These are phyloP conservation scores for Epiblema foenella DNA, from an alignment of 2,888 invertebrate species.

Conservation along the genomic window DNA sequence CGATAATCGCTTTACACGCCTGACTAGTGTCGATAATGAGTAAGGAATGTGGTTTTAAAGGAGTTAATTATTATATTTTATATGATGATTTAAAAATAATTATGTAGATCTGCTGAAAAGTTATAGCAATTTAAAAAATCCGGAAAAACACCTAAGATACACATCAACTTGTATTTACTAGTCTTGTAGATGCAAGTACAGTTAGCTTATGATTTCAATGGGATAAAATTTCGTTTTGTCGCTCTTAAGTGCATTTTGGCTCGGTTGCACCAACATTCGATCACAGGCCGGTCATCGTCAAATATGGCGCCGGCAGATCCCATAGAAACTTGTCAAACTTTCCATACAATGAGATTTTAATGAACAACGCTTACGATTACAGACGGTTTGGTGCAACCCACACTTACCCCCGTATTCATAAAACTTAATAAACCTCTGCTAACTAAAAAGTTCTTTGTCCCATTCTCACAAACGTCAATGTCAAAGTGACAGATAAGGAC, in stretches of 20 bases:
- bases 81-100: conserved; percentile 32
- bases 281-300: too few relatives aligned
- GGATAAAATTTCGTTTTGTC: background rate
- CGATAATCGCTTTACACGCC: conserved; percentile 27
- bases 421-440: too few relatives aligned
- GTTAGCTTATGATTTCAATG: background rate
- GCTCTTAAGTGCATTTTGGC: background rate
- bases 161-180: background rate
- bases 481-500: too few relatives aligned
- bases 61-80: background rate
- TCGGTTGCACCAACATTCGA: too few relatives aligned
- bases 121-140: background rate
- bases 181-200: background rate
- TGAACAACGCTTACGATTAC: too few relatives aligned
- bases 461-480: too few relatives aligned
- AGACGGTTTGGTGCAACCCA: too few relatives aligned
- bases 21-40: conserved; percentile 14
- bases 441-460: too few relatives aligned
- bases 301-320: too few relatives aligned
- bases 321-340: too few relatives aligned
- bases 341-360: too few relatives aligned
- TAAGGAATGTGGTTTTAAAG: conserved; percentile 21
- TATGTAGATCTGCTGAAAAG: background rate
- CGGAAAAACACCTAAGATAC: background rate
- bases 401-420: too few relatives aligned